These are phyloP conservation scores for Venustoraphidia nigricollis DNA, from an alignment of 2,888 invertebrate species.

Conservation along the genomic window DNA sequence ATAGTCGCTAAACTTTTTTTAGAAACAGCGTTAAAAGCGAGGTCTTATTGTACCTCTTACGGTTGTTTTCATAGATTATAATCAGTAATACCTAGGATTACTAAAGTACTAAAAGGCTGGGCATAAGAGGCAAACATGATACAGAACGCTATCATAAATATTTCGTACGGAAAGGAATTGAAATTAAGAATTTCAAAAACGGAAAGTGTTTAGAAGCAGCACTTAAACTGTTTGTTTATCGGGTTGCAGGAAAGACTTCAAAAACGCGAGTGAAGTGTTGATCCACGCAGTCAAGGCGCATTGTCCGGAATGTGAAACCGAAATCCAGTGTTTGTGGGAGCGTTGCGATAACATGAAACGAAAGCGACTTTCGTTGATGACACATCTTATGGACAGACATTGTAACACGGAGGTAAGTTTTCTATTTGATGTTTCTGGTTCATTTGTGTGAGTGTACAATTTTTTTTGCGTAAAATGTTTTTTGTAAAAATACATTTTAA, in stretches of 20 bases:
- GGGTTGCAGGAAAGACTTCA: conserved; percentile 41
- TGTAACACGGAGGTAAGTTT: conserved; percentile 60
- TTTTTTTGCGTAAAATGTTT: too few relatives aligned
- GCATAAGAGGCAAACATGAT: too few relatives aligned
- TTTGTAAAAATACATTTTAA: too few relatives aligned
- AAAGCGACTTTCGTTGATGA: conserved; percentile 87
- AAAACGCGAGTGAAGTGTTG: conserved; percentile 64
- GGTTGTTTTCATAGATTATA: too few relatives aligned
- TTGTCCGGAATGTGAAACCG: conserved; percentile 52
- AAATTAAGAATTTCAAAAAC: neutral
- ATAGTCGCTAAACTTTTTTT: too few relatives aligned
- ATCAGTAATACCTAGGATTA: too few relatives aligned
- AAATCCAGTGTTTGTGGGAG: conserved; percentile 82
- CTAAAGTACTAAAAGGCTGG: too few relatives aligned
- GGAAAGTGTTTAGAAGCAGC: neutral
- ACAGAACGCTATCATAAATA: too few relatives aligned
- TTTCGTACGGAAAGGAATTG: too few relatives aligned
- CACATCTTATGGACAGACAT: conserved; percentile 91
- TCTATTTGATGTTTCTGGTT: conserved; percentile 1
- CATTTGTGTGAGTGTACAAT: neutral
- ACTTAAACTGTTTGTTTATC: neutral
- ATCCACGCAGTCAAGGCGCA: conserved; percentile 76
- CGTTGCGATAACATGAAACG: conserved; percentile 79
- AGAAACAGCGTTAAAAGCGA: too few relatives aligned
- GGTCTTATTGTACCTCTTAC: too few relatives aligned